Conservation (phyloP, 2,797 vertebrate genomes). For the Diceros bicornis region DNA sequence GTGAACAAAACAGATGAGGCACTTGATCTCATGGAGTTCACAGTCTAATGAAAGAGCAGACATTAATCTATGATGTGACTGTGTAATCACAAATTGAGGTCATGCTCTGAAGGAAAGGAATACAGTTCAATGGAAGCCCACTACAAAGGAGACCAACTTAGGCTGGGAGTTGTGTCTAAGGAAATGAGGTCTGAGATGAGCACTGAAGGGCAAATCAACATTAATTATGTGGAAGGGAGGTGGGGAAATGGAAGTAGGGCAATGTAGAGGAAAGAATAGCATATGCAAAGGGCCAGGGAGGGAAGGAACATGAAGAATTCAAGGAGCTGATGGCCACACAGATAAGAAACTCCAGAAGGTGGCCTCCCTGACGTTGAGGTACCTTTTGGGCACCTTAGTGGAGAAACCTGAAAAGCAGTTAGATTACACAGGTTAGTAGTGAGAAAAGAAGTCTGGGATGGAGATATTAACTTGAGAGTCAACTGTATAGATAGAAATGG, state of each 20-base stretch:
- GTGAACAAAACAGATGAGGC: neutral
- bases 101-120: neutral
- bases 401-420: neutral
- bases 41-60: neutral
- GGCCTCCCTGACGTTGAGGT: neutral
- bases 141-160: neutral
- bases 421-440: neutral
- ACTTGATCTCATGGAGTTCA: neutral
- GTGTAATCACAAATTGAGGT: neutral
- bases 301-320: neutral
- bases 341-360: neutral
- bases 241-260: neutral
- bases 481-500: neutral
- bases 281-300: neutral
- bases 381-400: fast-evolving
- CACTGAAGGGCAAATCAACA: neutral
- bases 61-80: neutral
- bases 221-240: neutral
- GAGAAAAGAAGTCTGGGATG: neutral
- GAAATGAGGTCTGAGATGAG: neutral
- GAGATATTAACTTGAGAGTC: neutral
- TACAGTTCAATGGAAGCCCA: neutral
- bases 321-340: neutral
- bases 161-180: neutral
- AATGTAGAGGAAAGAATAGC: neutral